Evolutionary conservation across 2,113 vertebrate species (phyloP).

Genomic region (Scomber scombrus): DNA sequence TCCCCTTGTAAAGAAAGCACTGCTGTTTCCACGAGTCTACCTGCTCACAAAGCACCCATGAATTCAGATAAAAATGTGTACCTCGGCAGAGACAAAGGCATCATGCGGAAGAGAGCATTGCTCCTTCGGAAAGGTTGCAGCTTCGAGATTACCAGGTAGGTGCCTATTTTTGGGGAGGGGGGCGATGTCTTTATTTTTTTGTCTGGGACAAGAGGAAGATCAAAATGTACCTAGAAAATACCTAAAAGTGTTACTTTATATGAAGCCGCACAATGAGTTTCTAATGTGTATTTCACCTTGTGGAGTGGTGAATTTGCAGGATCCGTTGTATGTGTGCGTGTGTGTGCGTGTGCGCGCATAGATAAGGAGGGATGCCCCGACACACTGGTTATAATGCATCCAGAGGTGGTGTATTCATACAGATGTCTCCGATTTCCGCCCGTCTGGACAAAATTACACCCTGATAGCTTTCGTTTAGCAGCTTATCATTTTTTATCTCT

Average conservation of each 20-base stretch:
- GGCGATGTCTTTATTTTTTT: not conserved
- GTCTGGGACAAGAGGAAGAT: slow-evolving; percentile 43
- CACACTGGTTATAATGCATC: not conserved
- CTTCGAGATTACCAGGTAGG: slow-evolving; percentile 89
- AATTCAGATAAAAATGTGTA: slow-evolving; percentile 88
- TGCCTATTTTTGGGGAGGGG: not conserved
- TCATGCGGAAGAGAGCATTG: slow-evolving; percentile 88
- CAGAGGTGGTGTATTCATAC: not conserved
- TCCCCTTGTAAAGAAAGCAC: slow-evolving; percentile 21
- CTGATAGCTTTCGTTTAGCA: not conserved
- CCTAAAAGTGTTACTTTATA: slow-evolving; percentile 14
- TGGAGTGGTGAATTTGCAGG: slow-evolving; percentile 3
- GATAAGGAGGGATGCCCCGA: slow-evolving; percentile 31
- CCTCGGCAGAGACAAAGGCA: slow-evolving; percentile 86
- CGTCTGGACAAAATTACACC: not conserved
- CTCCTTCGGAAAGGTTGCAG: slow-evolving; percentile 90
- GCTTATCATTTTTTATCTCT: not conserved
- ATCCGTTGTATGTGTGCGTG: not conserved
- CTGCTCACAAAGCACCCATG: slow-evolving; percentile 79
- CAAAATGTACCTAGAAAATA: not conserved
- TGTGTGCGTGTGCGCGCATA: slow-evolving; percentile 21
- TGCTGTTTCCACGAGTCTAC: slow-evolving; percentile 43
- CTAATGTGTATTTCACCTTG: slow-evolving; percentile 16
- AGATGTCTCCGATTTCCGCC: not conserved
- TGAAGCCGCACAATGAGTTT: not conserved